A percentile compares a stretch with the other conserved stretches of the same genome.
phyloP scores from a whole-genome alignment of 2,888 invertebrate genomes.

The Mimumesa dahlbomi region DNA sequence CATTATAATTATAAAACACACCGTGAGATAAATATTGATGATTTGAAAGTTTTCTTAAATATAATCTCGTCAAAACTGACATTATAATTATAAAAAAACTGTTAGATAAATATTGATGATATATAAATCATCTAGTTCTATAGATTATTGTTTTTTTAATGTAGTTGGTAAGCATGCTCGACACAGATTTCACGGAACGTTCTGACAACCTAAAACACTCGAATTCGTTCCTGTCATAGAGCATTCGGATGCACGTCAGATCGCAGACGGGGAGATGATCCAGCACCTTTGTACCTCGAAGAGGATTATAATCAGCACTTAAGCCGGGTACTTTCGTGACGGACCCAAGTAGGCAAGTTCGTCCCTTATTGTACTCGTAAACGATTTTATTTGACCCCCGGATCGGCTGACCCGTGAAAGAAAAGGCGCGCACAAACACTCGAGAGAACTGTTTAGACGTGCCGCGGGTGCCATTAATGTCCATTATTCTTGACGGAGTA shows the following conservation, averaged over 20 bases:
- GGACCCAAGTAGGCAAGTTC: conserved; percentile 54
- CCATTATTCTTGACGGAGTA: conserved; percentile 51
- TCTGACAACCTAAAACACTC: neutral
- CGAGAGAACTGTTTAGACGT: conserved; percentile 47
- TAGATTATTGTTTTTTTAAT: too few relatives aligned
- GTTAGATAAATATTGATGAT: too few relatives aligned
- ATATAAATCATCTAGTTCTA: too few relatives aligned
- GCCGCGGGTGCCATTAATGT: conserved; percentile 50
- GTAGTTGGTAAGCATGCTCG: neutral
- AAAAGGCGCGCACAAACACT: conserved; percentile 54
- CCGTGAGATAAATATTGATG: too few relatives aligned
- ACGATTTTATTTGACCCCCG: conserved; percentile 73
- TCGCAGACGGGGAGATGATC: conserved; percentile 62
- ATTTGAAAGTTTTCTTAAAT: too few relatives aligned
- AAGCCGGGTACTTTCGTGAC: conserved; percentile 64
- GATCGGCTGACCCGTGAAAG: conserved; percentile 58
- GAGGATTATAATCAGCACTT: conserved; percentile 74
- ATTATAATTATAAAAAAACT: too few relatives aligned
- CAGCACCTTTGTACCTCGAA: conserved; percentile 66
- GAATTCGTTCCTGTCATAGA: conserved; percentile 15
- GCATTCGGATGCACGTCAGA: conserved; percentile 30
- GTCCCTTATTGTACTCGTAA: conserved; percentile 67
- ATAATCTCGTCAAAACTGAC: too few relatives aligned
- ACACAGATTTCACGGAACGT: conserved; percentile 12
- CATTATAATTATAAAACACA: too few relatives aligned